These are phyloP conservation scores for Ptycholaimellus sp. DNA, from an alignment of 2,888 invertebrate genomes.

Conservation along the genomic window DNA sequence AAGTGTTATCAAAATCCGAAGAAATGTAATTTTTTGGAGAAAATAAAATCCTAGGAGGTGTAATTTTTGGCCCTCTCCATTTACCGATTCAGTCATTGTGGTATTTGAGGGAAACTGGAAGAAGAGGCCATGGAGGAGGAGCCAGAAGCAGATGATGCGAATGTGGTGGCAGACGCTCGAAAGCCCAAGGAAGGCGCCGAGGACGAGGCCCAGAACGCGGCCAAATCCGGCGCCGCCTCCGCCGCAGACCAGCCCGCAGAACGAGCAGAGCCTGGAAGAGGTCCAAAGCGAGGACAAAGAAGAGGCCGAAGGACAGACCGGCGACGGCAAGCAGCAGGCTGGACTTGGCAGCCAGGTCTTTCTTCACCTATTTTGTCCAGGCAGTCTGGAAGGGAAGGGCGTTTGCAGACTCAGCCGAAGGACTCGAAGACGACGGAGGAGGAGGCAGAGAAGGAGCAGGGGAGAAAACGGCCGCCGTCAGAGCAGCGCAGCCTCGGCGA, in stretches of 20 bases:
- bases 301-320: conserved; percentile 34
- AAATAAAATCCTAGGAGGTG: too few relatives aligned
- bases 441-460: conserved; percentile 8
- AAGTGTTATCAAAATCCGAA: too few relatives aligned
- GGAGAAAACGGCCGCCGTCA: not conserved
- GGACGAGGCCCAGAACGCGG: conserved; percentile 14
- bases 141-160: conserved; percentile 31
- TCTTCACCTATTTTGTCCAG: conserved; percentile 1
- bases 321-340: conserved; percentile 8
- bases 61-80: too few relatives aligned
- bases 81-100: too few relatives aligned
- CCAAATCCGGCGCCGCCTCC: too few relatives aligned
- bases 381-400: not conserved
- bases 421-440: conserved; percentile 5
- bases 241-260: conserved; percentile 30
- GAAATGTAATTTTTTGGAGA: too few relatives aligned
- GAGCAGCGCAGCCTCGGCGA: not conserved
- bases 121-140: conserved; percentile 23
- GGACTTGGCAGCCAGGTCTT: not conserved
- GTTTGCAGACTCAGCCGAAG: conserved; percentile 2
- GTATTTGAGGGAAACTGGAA: too few relatives aligned
- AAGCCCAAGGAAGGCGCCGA: conserved; percentile 26
- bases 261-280: conserved; percentile 40
- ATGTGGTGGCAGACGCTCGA: conserved; percentile 54
- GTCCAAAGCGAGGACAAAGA: conserved; percentile 22